A percentile compares a stretch with the other conserved stretches of the same genome.
These are phyloP conservation scores for Corticium candelabrum DNA, from an alignment of 37 sponge, comb jelly and placozoan species.

Conservation along the genomic window DNA sequence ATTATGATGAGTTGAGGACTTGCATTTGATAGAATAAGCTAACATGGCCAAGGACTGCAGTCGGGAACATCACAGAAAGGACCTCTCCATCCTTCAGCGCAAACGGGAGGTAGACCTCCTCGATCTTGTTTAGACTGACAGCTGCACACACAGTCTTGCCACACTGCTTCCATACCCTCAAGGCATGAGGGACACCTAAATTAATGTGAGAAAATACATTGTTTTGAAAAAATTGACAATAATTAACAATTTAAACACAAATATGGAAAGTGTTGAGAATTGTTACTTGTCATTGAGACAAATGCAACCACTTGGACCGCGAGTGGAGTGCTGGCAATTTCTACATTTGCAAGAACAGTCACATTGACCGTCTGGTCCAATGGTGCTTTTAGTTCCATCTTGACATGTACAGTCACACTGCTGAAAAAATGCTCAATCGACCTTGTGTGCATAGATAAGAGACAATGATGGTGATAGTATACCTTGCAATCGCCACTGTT, in stretches of 20 bases:
- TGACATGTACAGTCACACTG: background rate
- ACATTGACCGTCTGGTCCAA: slow-evolving; percentile 2
- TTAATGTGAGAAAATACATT: background rate
- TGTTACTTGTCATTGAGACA: background rate
- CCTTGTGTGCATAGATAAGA: background rate
- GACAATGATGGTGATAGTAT: no score
- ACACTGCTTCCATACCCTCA: background rate
- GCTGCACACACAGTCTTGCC: background rate
- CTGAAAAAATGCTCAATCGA: background rate
- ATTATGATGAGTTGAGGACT: no score
- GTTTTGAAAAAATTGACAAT: no score
- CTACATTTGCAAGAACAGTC: background rate
- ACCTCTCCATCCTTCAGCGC: background rate
- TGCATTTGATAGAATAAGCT: no score
- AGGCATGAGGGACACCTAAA: background rate
- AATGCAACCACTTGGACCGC: background rate
- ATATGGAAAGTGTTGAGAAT: no score
- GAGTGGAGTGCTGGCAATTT: background rate
- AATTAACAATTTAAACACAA: no score
- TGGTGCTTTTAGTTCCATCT: background rate
- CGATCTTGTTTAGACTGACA: background rate
- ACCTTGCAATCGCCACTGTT: background rate
- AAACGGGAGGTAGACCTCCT: background rate
- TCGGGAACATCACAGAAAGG: slow-evolving; percentile 1
- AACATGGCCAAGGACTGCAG: slow-evolving; percentile 3